Evolutionary conservation across 2,113 vertebrate species (phyloP), one percentile per base, ranked within the genome.

Genomic region (Ploceus nigricollis): DNA sequence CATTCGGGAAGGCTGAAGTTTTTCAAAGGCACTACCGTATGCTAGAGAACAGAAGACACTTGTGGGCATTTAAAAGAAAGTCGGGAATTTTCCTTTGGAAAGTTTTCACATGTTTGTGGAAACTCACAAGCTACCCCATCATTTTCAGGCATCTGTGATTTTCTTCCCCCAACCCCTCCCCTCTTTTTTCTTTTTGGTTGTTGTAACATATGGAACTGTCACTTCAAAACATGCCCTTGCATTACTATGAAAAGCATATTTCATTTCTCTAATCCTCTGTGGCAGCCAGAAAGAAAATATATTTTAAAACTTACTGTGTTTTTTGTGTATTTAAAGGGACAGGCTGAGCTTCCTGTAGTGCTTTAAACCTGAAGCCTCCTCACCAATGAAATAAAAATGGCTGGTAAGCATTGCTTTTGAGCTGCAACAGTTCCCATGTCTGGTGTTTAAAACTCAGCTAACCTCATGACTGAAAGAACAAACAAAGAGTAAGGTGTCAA

Each of bases 261-360:
- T 96, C 14, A 79, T 78, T 93, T 87, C 45, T 93, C 33, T 91
- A 89, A 96, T 95, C 50, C 84, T 77, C 40, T 50, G 8, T 60
- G 54, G 53, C 48, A 82, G 53, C 25, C 45, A 91, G 69, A 79
- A 33, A 89, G 30, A 94, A 94, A 93, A 94, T 13, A 37, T 33
- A 68, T 94, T 89, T 53, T 8, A 82, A 94, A 95, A 69, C 30
- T n/a, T 48, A 68, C 1, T 72, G 37, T 60, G 45, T 72, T 92
- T 89, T 7, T 72, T 45, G 25, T 54, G 9, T 39, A 61, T 72
- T 93, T 87, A 91, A 95, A 91, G 57, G 42, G 40, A 69, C 4
- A 87, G 81, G 31, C 65, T 77, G 54, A 82, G 25, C 61, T 85
- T 84, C 81, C 20, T 87, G 12, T 37, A 53, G 65, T 35, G 33